phyloP scores from a whole-genome alignment of 2,113 vertebrate genomes.

The Lampris incognitus region DNA sequence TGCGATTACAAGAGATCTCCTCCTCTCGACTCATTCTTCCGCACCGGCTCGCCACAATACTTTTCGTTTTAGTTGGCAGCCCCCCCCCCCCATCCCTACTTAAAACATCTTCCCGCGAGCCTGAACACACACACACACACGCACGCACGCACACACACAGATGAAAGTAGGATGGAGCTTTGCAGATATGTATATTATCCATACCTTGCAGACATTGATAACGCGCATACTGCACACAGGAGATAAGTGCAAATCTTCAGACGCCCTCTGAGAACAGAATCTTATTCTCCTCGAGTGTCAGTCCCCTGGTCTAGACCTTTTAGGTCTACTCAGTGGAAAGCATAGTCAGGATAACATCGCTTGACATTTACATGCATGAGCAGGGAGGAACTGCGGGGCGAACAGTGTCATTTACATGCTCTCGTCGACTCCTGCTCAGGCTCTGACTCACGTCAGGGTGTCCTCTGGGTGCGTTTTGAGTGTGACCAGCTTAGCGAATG shows the following conservation, averaged over 20 bases:
- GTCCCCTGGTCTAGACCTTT: slow-evolving; percentile 46
- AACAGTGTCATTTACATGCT: slow-evolving; percentile 73
- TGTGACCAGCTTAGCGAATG: slow-evolving; percentile 43
- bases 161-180: not conserved
- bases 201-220: slow-evolving; percentile 12
- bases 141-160: not conserved
- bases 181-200: slow-evolving; percentile 1
- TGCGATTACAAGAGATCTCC: too few species aligned
- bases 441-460: slow-evolving; percentile 56
- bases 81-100: too few species aligned
- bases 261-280: slow-evolving; percentile 16
- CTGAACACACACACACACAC: not conserved
- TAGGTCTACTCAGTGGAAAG: slow-evolving; percentile 44
- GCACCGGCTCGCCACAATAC: too few species aligned
- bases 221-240: not conserved
- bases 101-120: too few species aligned
- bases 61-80: too few species aligned
- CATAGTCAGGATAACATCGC: slow-evolving; percentile 62
- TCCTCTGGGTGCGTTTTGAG: slow-evolving; percentile 58
- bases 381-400: slow-evolving; percentile 29
- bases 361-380: slow-evolving; percentile 79
- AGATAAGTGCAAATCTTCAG: not conserved
- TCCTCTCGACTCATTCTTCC: too few species aligned
- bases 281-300: slow-evolving; percentile 17
- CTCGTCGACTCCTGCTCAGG: slow-evolving; percentile 28